A percentile compares a stretch with the other conserved stretches of the same genome.
phyloP scores from a whole-genome alignment of 2,113 vertebrate species.

The Crocuta crocuta region DNA sequence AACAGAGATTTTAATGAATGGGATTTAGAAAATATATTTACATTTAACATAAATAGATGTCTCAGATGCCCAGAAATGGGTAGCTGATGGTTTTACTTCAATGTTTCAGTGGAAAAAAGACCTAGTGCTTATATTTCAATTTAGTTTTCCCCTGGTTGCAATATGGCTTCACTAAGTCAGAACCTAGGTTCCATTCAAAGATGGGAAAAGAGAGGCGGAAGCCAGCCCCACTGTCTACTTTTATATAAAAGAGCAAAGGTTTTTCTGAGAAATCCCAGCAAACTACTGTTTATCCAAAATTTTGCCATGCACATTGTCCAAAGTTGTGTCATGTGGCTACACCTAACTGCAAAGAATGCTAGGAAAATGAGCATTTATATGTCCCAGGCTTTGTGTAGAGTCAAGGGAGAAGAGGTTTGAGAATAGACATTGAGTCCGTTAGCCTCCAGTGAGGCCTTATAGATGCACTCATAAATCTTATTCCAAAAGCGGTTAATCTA shows the following conservation, averaged over 20 bases:
- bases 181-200: background rate
- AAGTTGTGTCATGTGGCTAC: background rate
- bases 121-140: background rate
- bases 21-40: background rate
- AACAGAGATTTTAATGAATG: background rate
- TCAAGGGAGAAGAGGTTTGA: background rate
- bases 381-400: background rate
- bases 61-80: background rate
- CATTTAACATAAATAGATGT: background rate
- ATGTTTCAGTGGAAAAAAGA: background rate
- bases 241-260: background rate
- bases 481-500: background rate
- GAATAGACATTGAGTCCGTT: background rate
- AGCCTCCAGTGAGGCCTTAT: background rate
- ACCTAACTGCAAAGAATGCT: conserved; percentile 4
- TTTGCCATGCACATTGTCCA: background rate
- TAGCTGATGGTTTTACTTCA: background rate
- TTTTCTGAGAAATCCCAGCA: background rate
- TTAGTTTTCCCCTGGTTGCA: background rate
- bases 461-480: background rate
- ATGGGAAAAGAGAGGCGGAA: background rate
- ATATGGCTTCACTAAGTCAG: background rate
- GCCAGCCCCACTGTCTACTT: background rate
- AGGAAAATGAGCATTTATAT: background rate
- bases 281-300: background rate